Evolutionary conservation across 2,797 vertebrate species (phyloP).

Genomic region (Odontamblyopus lacepedii): DNA sequence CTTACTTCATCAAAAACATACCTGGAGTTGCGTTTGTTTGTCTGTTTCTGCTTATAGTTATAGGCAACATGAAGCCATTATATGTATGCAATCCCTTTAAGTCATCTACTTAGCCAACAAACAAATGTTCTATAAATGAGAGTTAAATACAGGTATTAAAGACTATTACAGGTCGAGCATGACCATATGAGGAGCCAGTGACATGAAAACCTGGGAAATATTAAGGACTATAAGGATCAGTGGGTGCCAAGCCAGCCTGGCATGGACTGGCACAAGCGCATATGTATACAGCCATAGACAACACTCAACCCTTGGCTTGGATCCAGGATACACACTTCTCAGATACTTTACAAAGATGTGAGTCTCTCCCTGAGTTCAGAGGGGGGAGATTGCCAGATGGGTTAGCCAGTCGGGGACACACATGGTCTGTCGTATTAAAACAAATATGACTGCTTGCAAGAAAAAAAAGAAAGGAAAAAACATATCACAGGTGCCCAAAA

Average conservation of each 20-base stretch:
- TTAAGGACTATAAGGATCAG: slow-evolving; percentile 53
- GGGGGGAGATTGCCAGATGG: too few species aligned
- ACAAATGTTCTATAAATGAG: slow-evolving; percentile 16
- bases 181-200: slow-evolving; percentile 42
- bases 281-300: slow-evolving; percentile 24
- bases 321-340: too few species aligned
- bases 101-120: not conserved
- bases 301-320: slow-evolving; percentile 14
- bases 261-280: slow-evolving; percentile 41
- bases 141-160: slow-evolving; percentile 28
- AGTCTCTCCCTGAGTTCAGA: too few species aligned
- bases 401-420: too few species aligned
- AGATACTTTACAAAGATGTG: too few species aligned
- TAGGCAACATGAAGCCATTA: not conserved
- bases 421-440: too few species aligned
- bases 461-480: too few species aligned
- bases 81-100: slow-evolving; percentile 20
- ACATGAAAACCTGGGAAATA: slow-evolving; percentile 51
- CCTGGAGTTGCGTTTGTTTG: too few species aligned
- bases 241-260: slow-evolving; percentile 54
- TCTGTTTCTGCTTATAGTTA: not conserved
- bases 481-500: too few species aligned
- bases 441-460: too few species aligned
- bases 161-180: slow-evolving; percentile 43
- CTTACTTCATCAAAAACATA: too few species aligned